Evolutionary conservation across 2,113 vertebrate species (phyloP).

Genomic region (Circaetus gallicus): DNA sequence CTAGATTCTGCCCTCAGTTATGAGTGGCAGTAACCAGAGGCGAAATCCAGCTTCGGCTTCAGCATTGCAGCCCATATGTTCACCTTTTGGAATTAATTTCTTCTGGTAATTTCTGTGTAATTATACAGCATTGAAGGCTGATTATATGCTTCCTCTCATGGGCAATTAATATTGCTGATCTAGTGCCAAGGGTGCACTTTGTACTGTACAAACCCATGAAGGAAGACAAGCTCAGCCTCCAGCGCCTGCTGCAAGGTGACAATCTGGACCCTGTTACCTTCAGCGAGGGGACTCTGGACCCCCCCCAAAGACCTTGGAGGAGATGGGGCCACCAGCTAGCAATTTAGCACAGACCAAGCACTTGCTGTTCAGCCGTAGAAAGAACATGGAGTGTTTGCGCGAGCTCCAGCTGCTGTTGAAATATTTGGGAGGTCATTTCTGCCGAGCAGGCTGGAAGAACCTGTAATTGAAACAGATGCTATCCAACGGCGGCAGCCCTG

Average conservation of each 20-base stretch:
- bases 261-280: background rate
- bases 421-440: background rate
- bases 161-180: background rate
- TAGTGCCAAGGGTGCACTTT: background rate
- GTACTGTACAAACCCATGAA: background rate
- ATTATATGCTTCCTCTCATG: constrained; percentile 39
- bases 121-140: constrained; percentile 6
- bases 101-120: constrained; percentile 43
- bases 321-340: background rate
- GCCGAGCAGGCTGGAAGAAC: background rate
- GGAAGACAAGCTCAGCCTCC: background rate
- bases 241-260: background rate
- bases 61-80: background rate
- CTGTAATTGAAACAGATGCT: constrained; percentile 27
- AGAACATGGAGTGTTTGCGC: background rate
- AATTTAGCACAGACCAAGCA: background rate
- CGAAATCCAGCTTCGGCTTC: background rate
- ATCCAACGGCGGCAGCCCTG: background rate
- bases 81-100: constrained; percentile 60
- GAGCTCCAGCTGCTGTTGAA: constrained; percentile 1
- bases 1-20: constrained; percentile 19
- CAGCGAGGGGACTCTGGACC: background rate
- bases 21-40: constrained; percentile 6
- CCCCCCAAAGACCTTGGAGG: background rate
- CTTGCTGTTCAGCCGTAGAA: background rate